phyloP scores from a whole-genome alignment of 2,113 vertebrate species.

The Todiramphus chloris region DNA sequence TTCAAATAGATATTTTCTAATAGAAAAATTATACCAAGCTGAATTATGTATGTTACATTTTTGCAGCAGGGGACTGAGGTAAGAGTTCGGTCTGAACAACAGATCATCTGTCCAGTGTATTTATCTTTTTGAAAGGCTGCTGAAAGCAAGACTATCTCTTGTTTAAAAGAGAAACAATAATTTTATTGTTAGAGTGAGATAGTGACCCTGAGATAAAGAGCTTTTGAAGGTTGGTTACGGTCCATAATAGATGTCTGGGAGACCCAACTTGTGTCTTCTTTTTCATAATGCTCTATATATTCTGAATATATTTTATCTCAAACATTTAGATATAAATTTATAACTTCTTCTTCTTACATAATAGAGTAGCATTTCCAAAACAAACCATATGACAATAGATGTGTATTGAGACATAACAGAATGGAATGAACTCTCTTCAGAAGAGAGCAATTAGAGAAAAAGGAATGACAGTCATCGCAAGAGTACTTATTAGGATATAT shows the following conservation, averaged over 20 bases:
- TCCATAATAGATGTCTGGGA: not conserved
- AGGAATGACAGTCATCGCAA: not conserved
- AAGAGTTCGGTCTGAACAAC: not conserved
- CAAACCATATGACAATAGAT: not conserved
- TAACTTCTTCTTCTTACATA: not conserved
- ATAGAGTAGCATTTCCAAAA: not conserved
- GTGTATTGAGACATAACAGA: not conserved
- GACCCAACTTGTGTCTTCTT: not conserved
- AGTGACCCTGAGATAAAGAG: not conserved
- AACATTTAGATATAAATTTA: not conserved
- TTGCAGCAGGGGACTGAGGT: not conserved
- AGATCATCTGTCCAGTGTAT: not conserved
- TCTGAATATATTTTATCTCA: not conserved
- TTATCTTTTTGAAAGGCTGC: not conserved
- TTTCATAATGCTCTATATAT: not conserved
- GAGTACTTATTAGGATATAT: not conserved
- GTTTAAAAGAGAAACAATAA: constrained; percentile 11
- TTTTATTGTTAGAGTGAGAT: not conserved
- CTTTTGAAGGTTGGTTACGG: not conserved
- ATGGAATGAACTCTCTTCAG: not conserved
- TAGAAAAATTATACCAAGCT: not conserved
- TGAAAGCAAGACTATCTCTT: not conserved
- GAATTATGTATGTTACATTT: not conserved
- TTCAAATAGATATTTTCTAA: not conserved
- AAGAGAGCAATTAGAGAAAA: not conserved